Evolutionary conservation across 2,113 vertebrate genomes (phyloP), one percentile per base, ranked within the genome.

Genomic region (Alligator sinensis): DNA sequence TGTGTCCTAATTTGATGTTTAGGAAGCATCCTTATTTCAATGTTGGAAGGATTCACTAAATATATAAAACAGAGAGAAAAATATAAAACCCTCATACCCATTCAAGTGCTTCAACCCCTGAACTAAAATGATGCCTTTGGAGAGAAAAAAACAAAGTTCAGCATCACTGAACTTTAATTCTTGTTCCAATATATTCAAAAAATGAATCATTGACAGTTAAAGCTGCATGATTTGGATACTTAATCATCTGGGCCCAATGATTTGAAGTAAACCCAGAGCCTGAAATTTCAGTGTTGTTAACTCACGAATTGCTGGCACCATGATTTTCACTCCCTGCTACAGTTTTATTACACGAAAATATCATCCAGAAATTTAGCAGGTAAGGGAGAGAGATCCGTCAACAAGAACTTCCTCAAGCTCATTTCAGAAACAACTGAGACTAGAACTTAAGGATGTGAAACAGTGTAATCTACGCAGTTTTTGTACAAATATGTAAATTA

Each of bases 381-480:
- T 10, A 78, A 77, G 0, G 1, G 68, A 84, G 21, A 75, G 64
- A 88, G 34, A 66, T 2, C 1, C 3, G 5, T 75, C 28, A 68
- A 2, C 5, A 76, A 5, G n/a, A 5, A 1, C 3, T n/a, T 0
- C 3, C 54, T 21, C 64, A 13, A 34, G 3, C 7, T 80, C 64
- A 61, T 9, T 87, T 58, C 3, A 80, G 58, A 18, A 76, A 90
- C 24, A 59, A 57, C 38, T 66, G 21, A 76, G 59, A 66, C 5
- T 38, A 57, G 4, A 88, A 62, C 1, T 77, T 91, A n/a, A 66
- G 14, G 14, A 4, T 86, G 3, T 3, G 11, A 75, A 84, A 38
- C 18, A 63, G 2, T 21, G 18, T 3, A 1, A 11, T 79, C 30
- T 91, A 94, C 18, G 9, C 9, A 9, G 47, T 47, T 47, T 47